Base-by-base conservation (phyloP, 1,140 invertebrate genomes). In the Drosophila persimilis region DNA sequence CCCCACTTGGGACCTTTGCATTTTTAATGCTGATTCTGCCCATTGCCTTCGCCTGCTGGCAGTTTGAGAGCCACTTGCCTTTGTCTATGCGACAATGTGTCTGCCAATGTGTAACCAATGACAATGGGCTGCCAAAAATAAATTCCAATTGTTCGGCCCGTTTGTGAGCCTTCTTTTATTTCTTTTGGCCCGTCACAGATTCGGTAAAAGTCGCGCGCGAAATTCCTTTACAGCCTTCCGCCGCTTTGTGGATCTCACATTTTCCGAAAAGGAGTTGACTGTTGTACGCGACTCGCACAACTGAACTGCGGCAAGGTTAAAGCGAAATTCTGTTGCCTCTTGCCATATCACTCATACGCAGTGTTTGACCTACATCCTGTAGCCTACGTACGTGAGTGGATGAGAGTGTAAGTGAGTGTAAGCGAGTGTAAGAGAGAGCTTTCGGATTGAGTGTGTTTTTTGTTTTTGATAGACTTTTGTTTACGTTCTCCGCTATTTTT, bases 401-500 rank as follows among this genome's bases (percentile, higher is more conserved):
- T 50, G 66, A 6, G 13, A 26, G 0, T 24, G 24, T 24, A 3
- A 24, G 24, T 58, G 74, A 56, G 55, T 26, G 24, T 24, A 3
- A 24, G 24, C 54, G 74, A 56, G 55, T 26, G 54, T 0, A 41
- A 39, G 79, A 78, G 71, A 17, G 74, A 59, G 55, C 69, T 72
- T 65, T 73, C 8, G 24, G 9, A 6, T 20, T 8, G 26, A 67
- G 54, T 39, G 35, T 13, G 39, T 20, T 45, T 9, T 29, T 17
- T 39, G 1, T n/a, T 20, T 45, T 51, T 55, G 54, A 52, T 58
- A 22, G 43, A 35, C 56, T 24, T 35, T 69, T 88, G 78, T 85
- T 86, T 85, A 86, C 64, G 47, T 86, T 77, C 61, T 54, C 52
- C 44, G 81, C 83, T 85, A 86, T 86, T 86, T 88, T 86, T 83